Base-by-base conservation (phyloP, 2,797 vertebrate species). In the Hippoglossus hippoglossus region DNA sequence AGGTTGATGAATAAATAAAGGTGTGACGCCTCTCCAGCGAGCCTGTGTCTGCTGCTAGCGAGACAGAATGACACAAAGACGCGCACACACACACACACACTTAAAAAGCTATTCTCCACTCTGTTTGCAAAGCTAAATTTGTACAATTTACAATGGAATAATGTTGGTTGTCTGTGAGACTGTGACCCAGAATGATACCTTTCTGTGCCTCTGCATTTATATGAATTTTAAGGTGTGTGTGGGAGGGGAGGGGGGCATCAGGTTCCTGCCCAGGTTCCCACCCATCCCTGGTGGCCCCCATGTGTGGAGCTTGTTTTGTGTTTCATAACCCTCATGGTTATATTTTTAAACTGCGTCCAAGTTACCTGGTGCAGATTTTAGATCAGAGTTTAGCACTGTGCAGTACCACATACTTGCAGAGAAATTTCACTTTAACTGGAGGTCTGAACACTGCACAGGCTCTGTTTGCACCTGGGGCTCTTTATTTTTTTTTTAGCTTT, bases 1-100 rank as follows among this genome's bases (percentile, higher is more conserved):
- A 90, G 74, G 87, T 88, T 90, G 89, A 92, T 93, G 87, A 91
- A 91, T 92, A 91, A 92, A 93, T 92, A 87, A 92, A 90, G 80
- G 85, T 28, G 72, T 87, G 89, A 86, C 75, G 75, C 83, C 86
- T 85, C 76, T 71, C 68, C 63, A 77, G 65, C 58, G 22, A 83
- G 83, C 63, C 65, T 65, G 60, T 78, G 75, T 88, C 83, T 85
- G 80, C 78, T 87, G 68, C 83, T 77, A 74, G 78, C 75, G 75
- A 80, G 77, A 75, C 79, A 73, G 21, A 85, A 69, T 69, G 84
- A 89, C 87, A 87, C 62, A 24, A 61, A 67, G 19, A 31, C 26
- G 64, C 60, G 56, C 73, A 64, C 55, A 81, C 46, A 69, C 51
- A 63, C 52, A 69, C 58, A 67, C 22, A 69, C 22, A 61, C 59